Evolutionary conservation across 2,888 invertebrate genomes (phyloP).

Genomic region (Diarsia dahlii): DNA sequence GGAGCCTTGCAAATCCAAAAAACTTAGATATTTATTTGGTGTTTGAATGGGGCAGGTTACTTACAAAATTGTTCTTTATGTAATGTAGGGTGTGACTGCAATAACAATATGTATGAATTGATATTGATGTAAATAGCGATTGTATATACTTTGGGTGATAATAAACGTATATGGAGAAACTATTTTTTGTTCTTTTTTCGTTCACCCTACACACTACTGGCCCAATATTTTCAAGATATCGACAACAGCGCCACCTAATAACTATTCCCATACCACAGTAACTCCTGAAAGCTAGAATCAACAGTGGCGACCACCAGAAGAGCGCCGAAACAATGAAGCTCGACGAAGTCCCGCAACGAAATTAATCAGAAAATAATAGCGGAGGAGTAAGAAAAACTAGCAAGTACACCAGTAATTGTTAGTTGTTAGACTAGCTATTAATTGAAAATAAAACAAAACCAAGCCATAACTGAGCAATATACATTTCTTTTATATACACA

Average conservation of each 20-base stretch:
- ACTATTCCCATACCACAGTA: too few species aligned
- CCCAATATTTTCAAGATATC: too few species aligned
- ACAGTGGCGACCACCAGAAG: too few species aligned
- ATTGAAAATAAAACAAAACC: conserved; percentile 5
- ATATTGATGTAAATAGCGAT: conserved; percentile 55
- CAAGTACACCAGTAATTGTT: too few species aligned
- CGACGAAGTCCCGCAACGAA: too few species aligned
- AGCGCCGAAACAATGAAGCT: too few species aligned
- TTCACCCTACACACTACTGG: neutral
- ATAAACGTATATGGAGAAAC: conserved; percentile 32
- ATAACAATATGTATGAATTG: conserved; percentile 20
- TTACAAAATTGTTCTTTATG: neutral
- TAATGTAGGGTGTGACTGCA: conserved; percentile 1
- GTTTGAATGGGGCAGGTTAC: neutral
- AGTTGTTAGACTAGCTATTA: too few species aligned
- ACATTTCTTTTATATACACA: conserved; percentile 5
- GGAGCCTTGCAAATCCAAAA: neutral
- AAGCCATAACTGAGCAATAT: conserved; percentile 12
- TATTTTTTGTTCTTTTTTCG: neutral
- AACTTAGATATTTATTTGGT: neutral
- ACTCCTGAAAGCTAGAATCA: too few species aligned
- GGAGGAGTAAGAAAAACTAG: too few species aligned
- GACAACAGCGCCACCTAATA: too few species aligned
- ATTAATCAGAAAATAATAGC: too few species aligned
- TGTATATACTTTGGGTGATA: conserved; percentile 58